These are phyloP conservation scores for Motacilla tschutschensis DNA, from an alignment of 2,113 vertebrate genomes.

Conservation along the genomic window DNA sequence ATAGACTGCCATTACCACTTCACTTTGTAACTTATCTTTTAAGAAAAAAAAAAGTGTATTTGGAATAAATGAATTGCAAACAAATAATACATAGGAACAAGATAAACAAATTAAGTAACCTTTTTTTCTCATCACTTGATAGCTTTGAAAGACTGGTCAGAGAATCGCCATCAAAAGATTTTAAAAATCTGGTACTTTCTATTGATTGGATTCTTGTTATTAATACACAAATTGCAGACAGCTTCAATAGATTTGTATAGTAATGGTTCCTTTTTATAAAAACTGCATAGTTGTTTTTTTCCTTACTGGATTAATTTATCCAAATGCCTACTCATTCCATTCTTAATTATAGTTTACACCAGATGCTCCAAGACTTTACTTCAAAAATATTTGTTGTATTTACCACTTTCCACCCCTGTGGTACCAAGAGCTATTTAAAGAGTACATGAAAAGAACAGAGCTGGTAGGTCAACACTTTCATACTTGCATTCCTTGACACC, in stretches of 20 bases:
- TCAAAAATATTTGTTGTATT: neutral
- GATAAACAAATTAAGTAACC: neutral
- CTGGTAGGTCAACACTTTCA: neutral
- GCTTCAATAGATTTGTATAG: neutral
- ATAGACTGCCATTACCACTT: neutral
- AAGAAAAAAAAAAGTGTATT: neutral
- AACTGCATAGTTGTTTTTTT: neutral
- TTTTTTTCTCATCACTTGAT: neutral
- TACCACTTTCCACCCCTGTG: neutral
- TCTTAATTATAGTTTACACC: constrained; percentile 6
- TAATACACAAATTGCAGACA: neutral
- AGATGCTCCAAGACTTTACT: neutral
- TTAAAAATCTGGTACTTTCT: neutral
- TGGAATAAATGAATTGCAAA: neutral
- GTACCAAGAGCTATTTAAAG: neutral
- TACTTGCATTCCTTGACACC: neutral
- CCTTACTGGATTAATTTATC: neutral
- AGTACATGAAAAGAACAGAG: neutral
- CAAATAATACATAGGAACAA: neutral
- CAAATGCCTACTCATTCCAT: neutral
- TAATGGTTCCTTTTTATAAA: neutral
- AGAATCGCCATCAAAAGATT: neutral
- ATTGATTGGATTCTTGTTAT: neutral
- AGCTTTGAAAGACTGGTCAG: neutral
- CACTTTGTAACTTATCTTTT: neutral